Conservation (phyloP, 2,113 vertebrate genomes). For the Urocynchramus pylzowi region DNA sequence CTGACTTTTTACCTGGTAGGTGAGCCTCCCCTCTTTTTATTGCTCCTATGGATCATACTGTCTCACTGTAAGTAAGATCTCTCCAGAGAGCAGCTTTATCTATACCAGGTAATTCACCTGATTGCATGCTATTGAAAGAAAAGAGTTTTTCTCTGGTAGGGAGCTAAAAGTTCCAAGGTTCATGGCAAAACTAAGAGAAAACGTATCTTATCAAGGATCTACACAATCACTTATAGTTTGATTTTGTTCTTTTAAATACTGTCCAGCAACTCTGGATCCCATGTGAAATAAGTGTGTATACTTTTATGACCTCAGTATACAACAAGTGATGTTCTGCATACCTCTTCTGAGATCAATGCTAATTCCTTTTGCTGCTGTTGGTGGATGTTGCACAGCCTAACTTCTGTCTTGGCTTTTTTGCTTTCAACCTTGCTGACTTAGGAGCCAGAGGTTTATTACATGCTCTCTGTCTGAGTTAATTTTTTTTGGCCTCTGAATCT, state of each 20-base stretch:
- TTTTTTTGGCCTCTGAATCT: background rate
- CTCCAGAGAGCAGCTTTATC: constrained; percentile 41
- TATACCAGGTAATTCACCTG: constrained; percentile 32
- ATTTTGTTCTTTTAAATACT: background rate
- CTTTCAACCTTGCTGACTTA: background rate
- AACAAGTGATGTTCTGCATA: background rate
- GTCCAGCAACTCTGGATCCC: background rate
- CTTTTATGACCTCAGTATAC: background rate
- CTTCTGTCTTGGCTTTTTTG: background rate
- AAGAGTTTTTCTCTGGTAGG: background rate
- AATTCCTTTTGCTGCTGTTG: background rate
- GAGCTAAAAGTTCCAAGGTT: constrained; percentile 40
- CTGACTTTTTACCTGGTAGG: background rate
- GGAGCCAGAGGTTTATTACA: constrained; percentile 7
- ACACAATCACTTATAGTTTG: background rate
- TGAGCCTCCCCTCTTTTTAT: constrained; percentile 5
- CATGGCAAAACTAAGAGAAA: background rate
- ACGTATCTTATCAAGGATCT: constrained; percentile 47
- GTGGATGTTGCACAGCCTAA: background rate
- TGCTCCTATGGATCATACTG: background rate
- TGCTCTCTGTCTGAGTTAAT: background rate
- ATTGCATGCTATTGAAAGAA: constrained; percentile 46
- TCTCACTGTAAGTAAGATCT: background rate
- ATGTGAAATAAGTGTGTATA: background rate
- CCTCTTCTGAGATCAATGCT: background rate